Conservation (phyloP, 2,113 vertebrate species). For the Datnioides undecimradiatus region DNA sequence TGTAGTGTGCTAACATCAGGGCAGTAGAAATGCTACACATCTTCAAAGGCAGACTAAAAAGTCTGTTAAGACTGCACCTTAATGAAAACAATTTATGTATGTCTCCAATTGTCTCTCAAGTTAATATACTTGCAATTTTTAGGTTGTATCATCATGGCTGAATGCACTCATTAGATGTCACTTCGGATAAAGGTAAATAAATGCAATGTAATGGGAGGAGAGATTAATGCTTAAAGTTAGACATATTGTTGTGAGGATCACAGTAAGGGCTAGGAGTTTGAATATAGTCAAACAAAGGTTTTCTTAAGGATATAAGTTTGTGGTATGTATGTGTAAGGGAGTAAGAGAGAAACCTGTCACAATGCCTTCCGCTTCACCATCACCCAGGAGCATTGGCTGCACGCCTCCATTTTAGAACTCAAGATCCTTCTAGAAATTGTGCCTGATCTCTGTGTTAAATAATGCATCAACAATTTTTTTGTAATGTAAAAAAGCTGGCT, state of each 20-base stretch:
- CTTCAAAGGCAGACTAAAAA: no score
- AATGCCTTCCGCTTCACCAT: slow-evolving; percentile 30
- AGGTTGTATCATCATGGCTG: not conserved
- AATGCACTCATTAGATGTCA: not conserved
- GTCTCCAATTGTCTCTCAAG: no score
- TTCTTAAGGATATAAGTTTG: not conserved
- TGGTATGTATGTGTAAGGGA: not conserved
- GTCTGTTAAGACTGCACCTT: no score
- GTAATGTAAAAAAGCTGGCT: slow-evolving; percentile 82
- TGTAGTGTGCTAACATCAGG: no score
- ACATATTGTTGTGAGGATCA: not conserved
- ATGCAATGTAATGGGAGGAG: not conserved
- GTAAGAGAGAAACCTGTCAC: slow-evolving; percentile 25
- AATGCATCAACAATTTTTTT: slow-evolving; percentile 82
- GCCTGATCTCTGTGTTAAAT: slow-evolving; percentile 82
- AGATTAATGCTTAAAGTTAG: not conserved
- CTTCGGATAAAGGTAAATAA: not conserved
- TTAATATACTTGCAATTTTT: no score
- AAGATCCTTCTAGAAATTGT: slow-evolving; percentile 76
- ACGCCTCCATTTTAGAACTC: slow-evolving; percentile 65
- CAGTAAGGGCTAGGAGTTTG: not conserved
- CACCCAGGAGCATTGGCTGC: slow-evolving; percentile 58
- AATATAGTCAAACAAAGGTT: not conserved
- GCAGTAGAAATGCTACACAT: no score
- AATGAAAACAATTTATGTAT: no score